Percentiles rank a stretch among this genome's conserved stretches.
These are phyloP conservation scores for Cotesia congregata DNA, from an alignment of 2,888 invertebrate genomes.

Conservation along the genomic window DNA sequence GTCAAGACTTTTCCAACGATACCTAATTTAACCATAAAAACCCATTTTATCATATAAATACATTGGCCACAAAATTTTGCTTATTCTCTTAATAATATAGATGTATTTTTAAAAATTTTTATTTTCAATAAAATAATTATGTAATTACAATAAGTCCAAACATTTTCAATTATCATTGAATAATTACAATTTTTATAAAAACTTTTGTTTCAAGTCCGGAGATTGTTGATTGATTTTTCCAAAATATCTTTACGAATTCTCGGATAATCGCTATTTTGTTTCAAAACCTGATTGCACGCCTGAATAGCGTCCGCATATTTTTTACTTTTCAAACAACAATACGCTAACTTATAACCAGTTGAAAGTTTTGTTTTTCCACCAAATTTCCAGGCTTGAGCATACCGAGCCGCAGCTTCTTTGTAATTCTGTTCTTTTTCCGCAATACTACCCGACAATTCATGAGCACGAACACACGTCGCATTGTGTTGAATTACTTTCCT, in stretches of 20 bases:
- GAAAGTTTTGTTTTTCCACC: constrained; percentile 86
- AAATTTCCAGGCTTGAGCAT: constrained; percentile 89
- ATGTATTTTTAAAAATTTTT: not conserved
- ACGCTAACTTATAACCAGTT: constrained; percentile 93
- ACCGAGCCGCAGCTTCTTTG: constrained; percentile 85
- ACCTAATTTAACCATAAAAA: too few species aligned
- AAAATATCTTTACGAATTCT: constrained; percentile 93
- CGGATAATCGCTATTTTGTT: constrained; percentile 88
- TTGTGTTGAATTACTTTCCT: constrained; percentile 84
- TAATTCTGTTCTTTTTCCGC: constrained; percentile 94
- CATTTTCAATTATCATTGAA: not conserved
- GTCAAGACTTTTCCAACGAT: too few species aligned
- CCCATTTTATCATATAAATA: too few species aligned
- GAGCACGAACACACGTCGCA: constrained; percentile 90
- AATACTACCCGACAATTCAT: constrained; percentile 88
- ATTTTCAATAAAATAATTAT: not conserved
- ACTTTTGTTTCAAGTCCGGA: constrained; percentile 74
- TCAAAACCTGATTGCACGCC: constrained; percentile 86
- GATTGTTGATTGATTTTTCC: constrained; percentile 87
- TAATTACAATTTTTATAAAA: constrained; percentile 14
- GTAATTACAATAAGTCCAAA: not conserved
- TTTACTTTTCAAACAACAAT: constrained; percentile 91
- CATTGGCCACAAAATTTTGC: too few species aligned
- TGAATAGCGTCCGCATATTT: constrained; percentile 92
- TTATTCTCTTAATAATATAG: not conserved